Base-by-base conservation (phyloP, 2,113 vertebrate genomes). In the Xiphias gladius region DNA sequence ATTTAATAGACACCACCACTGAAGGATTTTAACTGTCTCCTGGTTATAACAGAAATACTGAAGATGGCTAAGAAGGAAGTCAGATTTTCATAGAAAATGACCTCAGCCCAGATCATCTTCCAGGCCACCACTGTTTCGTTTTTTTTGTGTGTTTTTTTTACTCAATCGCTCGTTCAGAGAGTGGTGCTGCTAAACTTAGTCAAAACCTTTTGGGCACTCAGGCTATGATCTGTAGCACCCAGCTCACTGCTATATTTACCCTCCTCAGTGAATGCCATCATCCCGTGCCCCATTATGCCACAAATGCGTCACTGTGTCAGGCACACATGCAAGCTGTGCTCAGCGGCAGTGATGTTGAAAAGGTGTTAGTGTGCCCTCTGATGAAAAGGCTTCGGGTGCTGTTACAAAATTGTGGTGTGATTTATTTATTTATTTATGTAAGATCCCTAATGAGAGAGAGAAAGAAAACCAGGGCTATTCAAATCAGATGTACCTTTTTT, bases 351-450 rank as follows among this genome's bases (percentile, higher is more conserved):
- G 76, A 75, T 73, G 68, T 43, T 80, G 52, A 50, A 48, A 79
- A 85, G 83, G 86, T 86, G 85, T 80, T 83, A 72, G 86, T 24
- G 88, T 79, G 76, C 63, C 79, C 84, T 72, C n/a, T 62, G 73
- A 76, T 82, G 20, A 78, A 80, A 83, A 81, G 65, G 43, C 76
- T 75, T 63, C 76, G 9, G 73, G 52, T 75, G 67, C 73, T 66
- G 74, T 80, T 66, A 58, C 17, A 43, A 43, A 52, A 83, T 54
- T 26, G n/a, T 55, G 64, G 13, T 70, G 22, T 72, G 39, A 59
- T 54, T 10, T 17, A 26, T 9, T 20, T 35, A 48, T 55, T 37
- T 69, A 3, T 30, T 26, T 37, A 6, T n/a, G 17, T 22, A 22
- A 11, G 22, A 20, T 3, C 48, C 58, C 30, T 26, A 28, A 70